Conservation (phyloP, 2,797 vertebrate genomes). For the Eleutherodactylus coqui region DNA sequence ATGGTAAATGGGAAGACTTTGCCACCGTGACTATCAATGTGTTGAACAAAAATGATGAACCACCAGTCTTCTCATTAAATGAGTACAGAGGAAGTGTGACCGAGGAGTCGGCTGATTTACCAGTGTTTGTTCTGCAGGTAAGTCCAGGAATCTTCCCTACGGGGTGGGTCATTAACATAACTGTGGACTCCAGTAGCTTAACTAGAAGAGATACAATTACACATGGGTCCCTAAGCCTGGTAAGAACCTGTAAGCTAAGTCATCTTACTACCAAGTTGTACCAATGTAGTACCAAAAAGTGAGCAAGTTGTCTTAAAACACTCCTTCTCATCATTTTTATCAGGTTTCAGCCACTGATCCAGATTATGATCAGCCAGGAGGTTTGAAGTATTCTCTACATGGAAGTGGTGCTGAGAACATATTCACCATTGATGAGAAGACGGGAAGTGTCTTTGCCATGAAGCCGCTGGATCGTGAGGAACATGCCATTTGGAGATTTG, state of each 20-base stretch:
- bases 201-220: neutral
- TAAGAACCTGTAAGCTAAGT: neutral
- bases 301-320: neutral
- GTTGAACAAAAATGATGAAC: constrained; percentile 90
- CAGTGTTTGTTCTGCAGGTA: constrained; percentile 90
- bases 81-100: constrained; percentile 89
- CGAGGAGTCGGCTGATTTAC: constrained; percentile 85
- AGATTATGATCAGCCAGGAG: constrained; percentile 83
- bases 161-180: neutral
- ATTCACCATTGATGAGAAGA: constrained; percentile 88
- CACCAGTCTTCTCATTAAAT: constrained; percentile 85
- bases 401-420: constrained; percentile 86
- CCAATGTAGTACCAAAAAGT: neutral
- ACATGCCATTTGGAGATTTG: constrained; percentile 87
- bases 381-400: constrained; percentile 87
- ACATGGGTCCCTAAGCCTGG: neutral
- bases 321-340: neutral
- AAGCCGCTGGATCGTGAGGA: constrained; percentile 85
- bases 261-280: neutral
- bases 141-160: neutral
- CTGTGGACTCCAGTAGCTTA: neutral
- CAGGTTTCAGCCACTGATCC: constrained; percentile 89
- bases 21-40: constrained; percentile 80
- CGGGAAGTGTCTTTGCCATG: constrained; percentile 86
- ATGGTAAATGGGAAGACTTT: constrained; percentile 92